phyloP scores from a whole-genome alignment of 1,140 invertebrate species.

The Scylla paramamosain region DNA sequence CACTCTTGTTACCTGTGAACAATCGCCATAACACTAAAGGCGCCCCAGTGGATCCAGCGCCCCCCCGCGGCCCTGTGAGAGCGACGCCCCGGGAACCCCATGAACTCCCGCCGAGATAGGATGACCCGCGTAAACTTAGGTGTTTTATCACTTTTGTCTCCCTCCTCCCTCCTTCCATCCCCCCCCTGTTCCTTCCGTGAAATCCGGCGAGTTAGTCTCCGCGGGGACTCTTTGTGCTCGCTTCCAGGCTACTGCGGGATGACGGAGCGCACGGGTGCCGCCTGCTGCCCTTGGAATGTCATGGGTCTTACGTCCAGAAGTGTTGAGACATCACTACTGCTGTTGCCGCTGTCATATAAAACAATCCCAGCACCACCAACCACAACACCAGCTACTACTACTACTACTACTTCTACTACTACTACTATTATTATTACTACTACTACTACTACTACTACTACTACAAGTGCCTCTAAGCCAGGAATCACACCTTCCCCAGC shows the following conservation, averaged over 20 bases:
- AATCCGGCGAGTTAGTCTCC: neutral
- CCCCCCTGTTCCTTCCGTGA: neutral
- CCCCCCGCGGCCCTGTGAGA: slow-evolving; percentile 33
- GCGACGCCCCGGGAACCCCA: neutral
- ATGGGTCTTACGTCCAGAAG: neutral
- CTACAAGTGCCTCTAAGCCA: neutral
- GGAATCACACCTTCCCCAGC: too few species aligned
- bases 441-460: neutral
- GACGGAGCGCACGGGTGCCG: neutral
- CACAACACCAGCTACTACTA: neutral
- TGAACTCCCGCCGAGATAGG: slow-evolving; percentile 33
- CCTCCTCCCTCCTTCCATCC: neutral
- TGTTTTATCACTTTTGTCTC: slow-evolving; percentile 60
- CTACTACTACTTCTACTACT: neutral
- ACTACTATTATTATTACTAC: neutral
- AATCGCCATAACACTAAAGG: slow-evolving; percentile 41
- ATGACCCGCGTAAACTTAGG: slow-evolving; percentile 48
- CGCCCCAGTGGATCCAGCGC: slow-evolving; percentile 7
- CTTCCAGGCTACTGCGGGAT: neutral
- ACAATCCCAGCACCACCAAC: neutral
- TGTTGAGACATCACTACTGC: neutral
- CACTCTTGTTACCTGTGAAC: slow-evolving; percentile 42
- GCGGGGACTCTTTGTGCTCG: neutral
- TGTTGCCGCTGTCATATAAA: too few species aligned
- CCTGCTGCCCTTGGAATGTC: neutral